phyloP scores from a whole-genome alignment of 2,888 invertebrate species.

The Drosophila rubida region DNA sequence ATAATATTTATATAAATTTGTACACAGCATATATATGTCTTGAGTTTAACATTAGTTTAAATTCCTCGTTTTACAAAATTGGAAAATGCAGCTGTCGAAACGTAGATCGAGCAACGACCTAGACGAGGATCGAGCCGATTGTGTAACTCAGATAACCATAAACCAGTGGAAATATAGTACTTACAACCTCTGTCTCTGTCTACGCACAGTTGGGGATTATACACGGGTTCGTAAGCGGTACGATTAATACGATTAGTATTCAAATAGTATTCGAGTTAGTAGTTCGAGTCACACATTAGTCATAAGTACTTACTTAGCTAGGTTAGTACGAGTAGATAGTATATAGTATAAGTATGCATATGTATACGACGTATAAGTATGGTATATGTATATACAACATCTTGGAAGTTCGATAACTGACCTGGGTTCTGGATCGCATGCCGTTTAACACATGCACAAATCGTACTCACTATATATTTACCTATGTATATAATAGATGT shows the following conservation, averaged over 20 bases:
- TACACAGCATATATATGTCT: slow-evolving; percentile 74
- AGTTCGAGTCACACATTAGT: slow-evolving; percentile 61
- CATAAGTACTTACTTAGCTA: slow-evolving; percentile 56
- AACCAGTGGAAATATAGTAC: slow-evolving; percentile 35
- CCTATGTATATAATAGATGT: slow-evolving; percentile 25
- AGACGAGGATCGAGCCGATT: background rate
- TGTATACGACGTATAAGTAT: slow-evolving; percentile 47
- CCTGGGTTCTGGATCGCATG: slow-evolving; percentile 74
- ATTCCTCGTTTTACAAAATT: slow-evolving; percentile 62
- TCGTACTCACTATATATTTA: slow-evolving; percentile 47
- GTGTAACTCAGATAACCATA: slow-evolving; percentile 1
- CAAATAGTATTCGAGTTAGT: slow-evolving; percentile 57
- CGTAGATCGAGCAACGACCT: slow-evolving; percentile 29
- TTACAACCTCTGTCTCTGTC: slow-evolving; percentile 59
- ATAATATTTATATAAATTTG: slow-evolving; percentile 67
- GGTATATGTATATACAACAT: slow-evolving; percentile 56
- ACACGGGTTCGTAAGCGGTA: too few species aligned
- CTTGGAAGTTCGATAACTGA: slow-evolving; percentile 77
- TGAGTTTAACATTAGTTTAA: slow-evolving; percentile 56
- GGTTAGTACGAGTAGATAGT: slow-evolving; percentile 34
- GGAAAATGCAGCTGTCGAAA: slow-evolving; percentile 40
- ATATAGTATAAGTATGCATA: slow-evolving; percentile 27
- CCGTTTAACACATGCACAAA: slow-evolving; percentile 69
- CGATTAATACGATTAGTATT: slow-evolving; percentile 55
- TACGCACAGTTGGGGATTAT: too few species aligned